Evolutionary conservation across 1,140 invertebrate species (phyloP).

Genomic region (Cecropterus lyciades): DNA sequence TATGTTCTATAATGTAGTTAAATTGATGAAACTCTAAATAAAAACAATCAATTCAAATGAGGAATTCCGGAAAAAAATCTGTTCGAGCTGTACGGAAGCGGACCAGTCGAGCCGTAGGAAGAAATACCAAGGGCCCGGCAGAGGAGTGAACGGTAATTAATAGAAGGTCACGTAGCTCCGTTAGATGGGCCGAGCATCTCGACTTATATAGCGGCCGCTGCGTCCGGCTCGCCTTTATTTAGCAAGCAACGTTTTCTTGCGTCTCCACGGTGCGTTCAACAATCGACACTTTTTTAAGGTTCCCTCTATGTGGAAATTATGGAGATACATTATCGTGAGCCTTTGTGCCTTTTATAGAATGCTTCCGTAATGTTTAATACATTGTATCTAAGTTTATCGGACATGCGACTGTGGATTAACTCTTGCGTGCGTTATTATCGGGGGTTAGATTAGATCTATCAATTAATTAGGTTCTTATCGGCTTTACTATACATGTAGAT

Average conservation of each 20-base stretch:
- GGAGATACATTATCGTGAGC: conserved; percentile 25
- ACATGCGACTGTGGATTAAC: not conserved
- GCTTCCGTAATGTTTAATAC: conserved; percentile 20
- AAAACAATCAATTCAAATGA: conserved; percentile 13
- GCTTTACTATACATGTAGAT: not conserved
- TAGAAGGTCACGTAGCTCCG: conserved; percentile 69
- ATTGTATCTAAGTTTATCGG: conserved; percentile 7
- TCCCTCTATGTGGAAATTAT: conserved; percentile 25
- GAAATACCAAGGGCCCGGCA: conserved; percentile 48
- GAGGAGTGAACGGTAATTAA: conserved; percentile 74
- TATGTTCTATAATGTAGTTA: too few relatives aligned
- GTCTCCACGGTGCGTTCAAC: conserved; percentile 16
- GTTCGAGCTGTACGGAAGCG: conserved; percentile 44
- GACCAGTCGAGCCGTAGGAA: conserved; percentile 44
- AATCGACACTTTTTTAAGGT: conserved; percentile 29
- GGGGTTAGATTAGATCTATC: not conserved
- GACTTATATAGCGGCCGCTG: conserved; percentile 59
- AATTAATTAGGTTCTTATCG: conserved; percentile 9
- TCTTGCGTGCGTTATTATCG: not conserved
- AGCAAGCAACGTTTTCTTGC: conserved; percentile 45
- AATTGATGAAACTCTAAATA: not conserved
- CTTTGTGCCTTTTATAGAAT: conserved; percentile 19
- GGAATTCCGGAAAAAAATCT: conserved; percentile 33
- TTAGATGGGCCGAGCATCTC: conserved; percentile 70
- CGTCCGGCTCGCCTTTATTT: conserved; percentile 58